Evolutionary conservation across 2,113 vertebrate genomes (phyloP).

Genomic region (Hippocampus comes): DNA sequence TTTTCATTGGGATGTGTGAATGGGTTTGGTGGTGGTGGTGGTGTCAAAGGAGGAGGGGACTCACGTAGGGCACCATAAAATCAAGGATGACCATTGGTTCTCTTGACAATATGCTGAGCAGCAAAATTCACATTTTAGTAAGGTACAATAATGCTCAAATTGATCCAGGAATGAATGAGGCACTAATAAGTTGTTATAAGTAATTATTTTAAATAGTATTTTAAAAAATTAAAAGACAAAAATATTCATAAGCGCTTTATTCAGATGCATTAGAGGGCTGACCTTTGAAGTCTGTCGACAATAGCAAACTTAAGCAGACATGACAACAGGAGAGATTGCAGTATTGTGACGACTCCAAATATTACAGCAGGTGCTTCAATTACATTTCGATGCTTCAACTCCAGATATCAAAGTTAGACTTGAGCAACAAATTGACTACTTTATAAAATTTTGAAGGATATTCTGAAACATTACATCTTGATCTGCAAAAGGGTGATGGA

Average conservation of each 20-base stretch:
- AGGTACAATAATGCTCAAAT: background rate
- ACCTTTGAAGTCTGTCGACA: conserved; percentile 2
- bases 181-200: background rate
- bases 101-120: background rate
- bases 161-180: too few species aligned
- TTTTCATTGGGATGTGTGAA: too few species aligned
- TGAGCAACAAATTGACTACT: background rate
- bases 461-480: conserved; percentile 11
- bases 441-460: conserved; percentile 15
- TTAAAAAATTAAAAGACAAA: background rate
- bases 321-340: conserved; percentile 22
- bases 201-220: background rate
- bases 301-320: conserved; percentile 7
- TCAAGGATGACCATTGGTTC: too few species aligned
- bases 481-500: background rate
- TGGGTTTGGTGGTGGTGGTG: too few species aligned
- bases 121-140: background rate
- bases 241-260: conserved; percentile 49
- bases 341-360: conserved; percentile 1
- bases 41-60: too few species aligned
- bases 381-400: background rate
- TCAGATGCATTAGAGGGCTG: conserved; percentile 19
- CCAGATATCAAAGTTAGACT: background rate
- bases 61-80: too few species aligned
- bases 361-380: background rate